Base-by-base conservation (phyloP, 2,113 vertebrate species). In the Cebus imitator region DNA sequence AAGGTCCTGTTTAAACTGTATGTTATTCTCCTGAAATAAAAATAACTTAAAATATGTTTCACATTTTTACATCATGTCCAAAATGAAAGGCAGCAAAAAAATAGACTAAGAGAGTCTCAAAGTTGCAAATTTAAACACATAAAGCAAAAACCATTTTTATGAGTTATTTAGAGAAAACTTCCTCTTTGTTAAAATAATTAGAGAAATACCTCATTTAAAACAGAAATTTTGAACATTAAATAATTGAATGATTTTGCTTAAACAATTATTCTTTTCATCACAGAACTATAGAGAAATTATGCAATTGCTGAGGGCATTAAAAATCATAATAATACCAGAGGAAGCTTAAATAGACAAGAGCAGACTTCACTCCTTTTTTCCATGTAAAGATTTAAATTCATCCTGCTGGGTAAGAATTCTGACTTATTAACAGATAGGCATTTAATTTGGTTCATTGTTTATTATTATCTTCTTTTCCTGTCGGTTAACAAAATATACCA, bases 361-460 rank as follows among this genome's bases (percentile, higher is more conserved):
- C 13, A 85, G 10, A 48, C 17, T 94, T 7, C 0, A 78, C 8
- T 78, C 3, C 2, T 64, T 1, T 83, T 50, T n/a, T 30, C 6
- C 50, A 3, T 70, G 0, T 45, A 52, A 68, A 11, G 9, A 35
- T 89, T 87, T 85, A 95, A 87, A 85, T 32, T 50, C 25, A 64
- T 79, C n/a, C 6, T 4, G 32, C 1, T 82, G 16, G 1, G 8
- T 87, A 82, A 89, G 27, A 91, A 40, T 75, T 97, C 10, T 68
- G 5, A 55, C 82, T 82, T 94, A 40, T 57, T 58, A 93, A 58
- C 10, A 72, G 18, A 55, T 90, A 10, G 6, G 3, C 3, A 45
- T 11, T 66, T 97, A 72, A 32, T 88, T 79, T 94, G 52, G 12
- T 75, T 90, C 87, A 32, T n/a, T 52, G 7, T 92, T 87, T 58